Base-by-base conservation (phyloP, 2,888 invertebrate species). In the Drosophila cognata region DNA sequence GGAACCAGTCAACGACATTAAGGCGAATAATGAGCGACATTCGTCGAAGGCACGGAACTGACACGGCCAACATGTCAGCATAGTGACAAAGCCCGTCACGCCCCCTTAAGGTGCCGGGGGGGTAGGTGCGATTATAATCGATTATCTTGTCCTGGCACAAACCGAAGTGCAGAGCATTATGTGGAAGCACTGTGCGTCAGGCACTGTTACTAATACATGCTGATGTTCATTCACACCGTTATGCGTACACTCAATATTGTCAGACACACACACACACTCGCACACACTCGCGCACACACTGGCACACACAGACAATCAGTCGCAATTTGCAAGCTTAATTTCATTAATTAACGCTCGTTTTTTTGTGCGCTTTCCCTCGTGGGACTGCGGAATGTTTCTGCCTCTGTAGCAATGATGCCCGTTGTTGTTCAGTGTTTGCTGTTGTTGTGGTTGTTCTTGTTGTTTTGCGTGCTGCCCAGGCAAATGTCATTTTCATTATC, bases 401-500 rank as follows among this genome's bases (percentile, higher is more conserved):
- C 65, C 70, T 65, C 67, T 58, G 64, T 21, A n/a, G 48, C 62
- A 35, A 4, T 31, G 18, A 52, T 35, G 61, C 28, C 28, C 31
- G n/a, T 18, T 21, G 6, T 16, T 28, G 31, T 35, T 61, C 36
- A 1, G 10, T 21, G 43, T 43, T 33, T 33, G n/a, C 13, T 31
- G 5, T 18, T 28, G 31, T 35, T 64, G 29, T 18, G 28, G 5
- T 21, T 28, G 36, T 35, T 63, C 33, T 43, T 74, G 52, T 71
- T 67, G 21, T 51, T 52, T 50, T 64, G 62, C 67, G 70, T 78
- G 77, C 63, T 63, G 67, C 71, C 61, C 62, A 61, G 25, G 55
- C 73, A 77, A 85, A 82, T 84, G 76, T 68, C 84, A 74, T 85
- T 89, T 87, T 87, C 89, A 85, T 85, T 85, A 85, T 87, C 89